phyloP scores from a whole-genome alignment of 2,113 vertebrate species.

The Mormoops blainvillei region DNA sequence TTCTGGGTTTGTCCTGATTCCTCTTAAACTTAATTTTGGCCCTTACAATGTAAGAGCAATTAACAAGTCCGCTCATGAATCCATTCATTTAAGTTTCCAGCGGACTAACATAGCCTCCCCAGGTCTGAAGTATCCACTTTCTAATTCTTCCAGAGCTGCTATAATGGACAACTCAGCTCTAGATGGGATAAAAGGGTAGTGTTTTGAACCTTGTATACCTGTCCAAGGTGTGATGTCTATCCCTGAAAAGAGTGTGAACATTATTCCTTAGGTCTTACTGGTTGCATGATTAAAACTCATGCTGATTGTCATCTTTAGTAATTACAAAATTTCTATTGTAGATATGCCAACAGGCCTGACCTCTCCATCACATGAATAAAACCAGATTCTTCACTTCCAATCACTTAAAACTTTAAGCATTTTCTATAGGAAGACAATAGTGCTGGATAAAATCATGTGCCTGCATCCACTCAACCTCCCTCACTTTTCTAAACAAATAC shows the following conservation, averaged over 20 bases:
- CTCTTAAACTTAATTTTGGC: not conserved
- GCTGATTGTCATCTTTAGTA: not conserved
- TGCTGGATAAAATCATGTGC: not conserved
- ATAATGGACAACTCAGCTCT: not conserved
- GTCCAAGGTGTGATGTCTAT: not conserved
- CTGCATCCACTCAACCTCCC: not conserved
- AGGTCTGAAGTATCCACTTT: not conserved
- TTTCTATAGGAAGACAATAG: not conserved
- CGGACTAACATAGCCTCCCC: not conserved
- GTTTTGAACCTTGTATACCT: not conserved
- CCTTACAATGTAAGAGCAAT: not conserved
- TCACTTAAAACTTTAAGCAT: not conserved
- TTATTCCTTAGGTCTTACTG: not conserved
- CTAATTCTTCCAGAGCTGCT: not conserved
- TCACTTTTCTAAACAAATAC: not conserved
- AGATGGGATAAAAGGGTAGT: not conserved
- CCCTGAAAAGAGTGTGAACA: not conserved
- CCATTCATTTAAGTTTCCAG: not conserved
- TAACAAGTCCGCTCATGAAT: not conserved
- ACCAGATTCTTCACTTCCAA: not conserved
- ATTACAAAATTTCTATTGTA: not conserved
- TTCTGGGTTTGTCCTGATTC: not conserved
- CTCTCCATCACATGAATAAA: not conserved
- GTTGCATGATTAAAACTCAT: not conserved
- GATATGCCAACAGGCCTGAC: not conserved